phyloP scores from a whole-genome alignment of 2,797 vertebrate genomes.

The Enteromius fasciolatus region DNA sequence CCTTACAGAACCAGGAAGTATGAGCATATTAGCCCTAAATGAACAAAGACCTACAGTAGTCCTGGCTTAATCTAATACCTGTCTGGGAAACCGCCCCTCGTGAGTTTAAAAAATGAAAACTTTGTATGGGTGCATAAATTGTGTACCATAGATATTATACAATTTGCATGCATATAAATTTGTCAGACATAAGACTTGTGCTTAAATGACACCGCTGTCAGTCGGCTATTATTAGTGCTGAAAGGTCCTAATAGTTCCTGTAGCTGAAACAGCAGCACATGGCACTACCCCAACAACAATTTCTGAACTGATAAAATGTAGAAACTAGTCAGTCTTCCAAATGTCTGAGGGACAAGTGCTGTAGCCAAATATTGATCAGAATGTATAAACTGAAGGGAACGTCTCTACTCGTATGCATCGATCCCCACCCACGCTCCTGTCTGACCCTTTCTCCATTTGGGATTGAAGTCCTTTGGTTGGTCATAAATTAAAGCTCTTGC shows the following conservation, averaged over 20 bases:
- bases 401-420: background rate
- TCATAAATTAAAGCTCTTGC: background rate
- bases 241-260: background rate
- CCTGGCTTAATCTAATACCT: no score
- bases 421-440: background rate
- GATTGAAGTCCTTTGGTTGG: constrained; percentile 17
- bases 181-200: background rate
- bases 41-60: no score
- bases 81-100: no score
- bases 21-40: no score
- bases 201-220: background rate
- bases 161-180: no score
- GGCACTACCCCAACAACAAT: background rate
- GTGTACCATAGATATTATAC: no score
- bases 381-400: no score
- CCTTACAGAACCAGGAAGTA: no score
- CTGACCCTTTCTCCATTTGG: background rate
- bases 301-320: background rate
- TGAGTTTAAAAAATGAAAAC: no score
- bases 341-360: background rate
- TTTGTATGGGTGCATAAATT: no score
- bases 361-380: background rate
- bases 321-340: background rate
- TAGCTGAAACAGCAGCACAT: background rate
- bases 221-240: background rate